Percentiles rank a stretch among this genome's conserved stretches.
phyloP scores from a whole-genome alignment of 2,113 vertebrate genomes.

The Podocnemis expansa region DNA sequence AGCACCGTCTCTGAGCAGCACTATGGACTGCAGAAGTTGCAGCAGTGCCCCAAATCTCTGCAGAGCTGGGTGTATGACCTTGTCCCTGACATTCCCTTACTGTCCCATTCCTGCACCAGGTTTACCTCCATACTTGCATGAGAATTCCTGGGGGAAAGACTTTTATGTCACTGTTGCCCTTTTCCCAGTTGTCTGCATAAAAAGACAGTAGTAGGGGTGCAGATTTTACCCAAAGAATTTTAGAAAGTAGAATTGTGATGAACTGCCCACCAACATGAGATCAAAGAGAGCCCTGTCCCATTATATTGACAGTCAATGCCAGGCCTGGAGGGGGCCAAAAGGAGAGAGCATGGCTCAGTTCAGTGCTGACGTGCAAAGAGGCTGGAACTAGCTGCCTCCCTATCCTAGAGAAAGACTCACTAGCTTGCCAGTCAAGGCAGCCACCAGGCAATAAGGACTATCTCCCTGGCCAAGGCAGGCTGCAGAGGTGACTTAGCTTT shows the following conservation, averaged over 20 bases:
- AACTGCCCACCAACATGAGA: not conserved
- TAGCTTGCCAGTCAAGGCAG: not conserved
- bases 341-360: not conserved
- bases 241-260: not conserved
- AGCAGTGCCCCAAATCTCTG: not conserved
- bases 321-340: not conserved
- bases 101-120: not conserved
- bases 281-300: not conserved
- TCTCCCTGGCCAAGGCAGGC: too few species aligned
- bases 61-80: not conserved
- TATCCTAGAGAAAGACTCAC: not conserved
- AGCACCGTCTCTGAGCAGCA: not conserved
- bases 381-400: not conserved
- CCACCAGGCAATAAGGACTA: too few species aligned
- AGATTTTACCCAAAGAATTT: not conserved
- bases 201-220: not conserved
- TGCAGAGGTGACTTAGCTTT: too few species aligned
- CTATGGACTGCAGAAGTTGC: not conserved
- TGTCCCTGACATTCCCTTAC: not conserved
- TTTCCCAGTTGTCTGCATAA: not conserved
- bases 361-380: not conserved
- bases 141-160: not conserved
- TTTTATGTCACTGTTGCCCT: not conserved
- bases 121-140: not conserved
- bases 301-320: not conserved